Conservation (phyloP, 2,113 vertebrate genomes). For the Tyrannus savana region DNA sequence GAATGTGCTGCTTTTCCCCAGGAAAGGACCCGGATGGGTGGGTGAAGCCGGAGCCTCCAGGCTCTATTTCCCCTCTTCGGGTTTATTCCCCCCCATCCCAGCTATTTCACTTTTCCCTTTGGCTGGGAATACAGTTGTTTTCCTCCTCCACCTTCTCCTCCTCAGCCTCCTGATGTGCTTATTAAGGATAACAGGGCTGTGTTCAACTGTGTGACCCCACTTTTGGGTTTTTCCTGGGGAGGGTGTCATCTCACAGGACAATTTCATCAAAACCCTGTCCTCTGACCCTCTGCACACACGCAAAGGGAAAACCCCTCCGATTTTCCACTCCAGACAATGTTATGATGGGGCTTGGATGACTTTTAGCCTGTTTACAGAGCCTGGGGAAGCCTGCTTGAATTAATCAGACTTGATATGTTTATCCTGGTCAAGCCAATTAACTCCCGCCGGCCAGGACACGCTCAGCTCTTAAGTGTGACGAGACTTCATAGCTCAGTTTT, state of each 20-base stretch:
- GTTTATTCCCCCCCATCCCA: not conserved
- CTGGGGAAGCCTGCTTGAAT: not conserved
- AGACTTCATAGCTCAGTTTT: not conserved
- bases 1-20: not conserved
- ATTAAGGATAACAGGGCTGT: not conserved
- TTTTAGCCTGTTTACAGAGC: slow-evolving; percentile 16
- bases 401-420: slow-evolving; percentile 48
- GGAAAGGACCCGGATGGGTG: not conserved
- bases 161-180: not conserved
- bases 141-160: not conserved
- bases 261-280: fast-evolving
- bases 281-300: fast-evolving
- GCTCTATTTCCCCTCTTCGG: not conserved
- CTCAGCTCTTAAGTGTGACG: not conserved
- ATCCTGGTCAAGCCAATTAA: slow-evolving; percentile 53
- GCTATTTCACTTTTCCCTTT: not conserved
- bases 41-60: not conserved
- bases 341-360: not conserved
- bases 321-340: not conserved
- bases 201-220: not conserved
- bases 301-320: not conserved
- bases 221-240: not conserved
- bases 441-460: not conserved
- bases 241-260: not conserved
- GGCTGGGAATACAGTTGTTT: not conserved